These are phyloP conservation scores for Pseudomyrmex concolor DNA, from an alignment of 1,140 invertebrate genomes.

Conservation along the genomic window DNA sequence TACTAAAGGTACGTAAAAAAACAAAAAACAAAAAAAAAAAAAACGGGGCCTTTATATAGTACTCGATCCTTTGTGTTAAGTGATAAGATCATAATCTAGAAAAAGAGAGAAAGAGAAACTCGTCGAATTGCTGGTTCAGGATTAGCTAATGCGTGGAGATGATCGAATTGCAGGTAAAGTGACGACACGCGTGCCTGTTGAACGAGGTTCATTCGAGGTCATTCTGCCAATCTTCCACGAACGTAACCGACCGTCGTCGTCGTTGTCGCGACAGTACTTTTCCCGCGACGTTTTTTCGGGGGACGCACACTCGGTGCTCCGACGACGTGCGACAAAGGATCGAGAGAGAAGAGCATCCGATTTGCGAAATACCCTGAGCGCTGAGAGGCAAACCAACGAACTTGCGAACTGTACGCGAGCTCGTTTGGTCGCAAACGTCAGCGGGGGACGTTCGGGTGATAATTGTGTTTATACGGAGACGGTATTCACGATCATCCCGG, in stretches of 20 bases:
- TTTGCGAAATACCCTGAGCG: neutral
- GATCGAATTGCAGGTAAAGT: conserved; percentile 35
- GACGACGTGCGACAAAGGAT: no score
- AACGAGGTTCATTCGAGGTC: conserved; percentile 77
- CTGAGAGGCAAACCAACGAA: neutral
- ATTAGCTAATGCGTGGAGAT: conserved; percentile 34
- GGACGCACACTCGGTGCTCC: no score
- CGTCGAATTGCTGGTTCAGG: neutral
- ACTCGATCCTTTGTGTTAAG: neutral
- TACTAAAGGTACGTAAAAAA: neutral
- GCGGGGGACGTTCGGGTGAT: neutral
- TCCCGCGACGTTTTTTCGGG: neutral
- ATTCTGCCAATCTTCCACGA: conserved; percentile 57
- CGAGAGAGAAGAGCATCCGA: conserved; percentile 28
- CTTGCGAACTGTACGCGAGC: neutral
- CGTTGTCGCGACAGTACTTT: conserved; percentile 6
- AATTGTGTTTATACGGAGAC: conserved; percentile 20
- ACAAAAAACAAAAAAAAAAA: no score
- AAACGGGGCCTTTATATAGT: no score
- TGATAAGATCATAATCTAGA: conserved; percentile 34
- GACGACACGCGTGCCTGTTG: conserved; percentile 78
- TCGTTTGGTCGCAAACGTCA: conserved; percentile 9
- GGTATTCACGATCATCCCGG: neutral
- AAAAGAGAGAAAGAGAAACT: neutral
- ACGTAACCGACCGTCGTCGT: neutral